Base-by-base conservation (phyloP, 2,797 vertebrate species). In the Typhlichthys eigenmanni region DNA sequence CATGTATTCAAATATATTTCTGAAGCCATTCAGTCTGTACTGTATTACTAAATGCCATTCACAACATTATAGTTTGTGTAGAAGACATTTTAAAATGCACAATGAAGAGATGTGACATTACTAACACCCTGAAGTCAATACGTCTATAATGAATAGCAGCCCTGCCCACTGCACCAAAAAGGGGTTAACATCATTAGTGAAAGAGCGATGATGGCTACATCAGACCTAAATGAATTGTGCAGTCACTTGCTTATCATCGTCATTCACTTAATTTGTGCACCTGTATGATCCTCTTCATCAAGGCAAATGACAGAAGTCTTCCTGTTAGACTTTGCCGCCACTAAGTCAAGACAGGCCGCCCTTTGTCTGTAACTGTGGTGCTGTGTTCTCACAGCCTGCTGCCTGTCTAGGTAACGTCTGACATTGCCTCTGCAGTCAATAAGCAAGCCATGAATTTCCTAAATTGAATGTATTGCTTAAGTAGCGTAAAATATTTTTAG, bases 201-300 rank as follows among this genome's bases (percentile, higher is more conserved):
- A 69, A 55, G 65, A 62, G 75, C 29, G 74, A 61, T 69, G 68
- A 85, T 4, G 64, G 80, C 68, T 61, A 59, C 16, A 60, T 57
- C 19, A 55, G 75, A 52, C 67, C 58, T 24, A 84, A 87, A 86
- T 87, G 69, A 89, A 88, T 75, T 14, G 11, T 78, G 74, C 69
- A 71, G 47, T 79, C 68, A 51, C 71, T 71, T 47, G 74, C 82
- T 88, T 85, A 87, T 90, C 89, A 90, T 88, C 87, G 56, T 90
- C 75, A 69, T 89, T 88, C 83, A 88, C 81, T 90, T 87, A 86
- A 71, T 24, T 46, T 50, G n/a, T 83, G 84, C 87, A 91, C 86
- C 90, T 90, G 87, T 85, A 80, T 64, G 57, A 58, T 74, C 78
- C 75, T 62, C 78, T 78, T 78, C 73, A 60, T 72, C 68, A 67